phyloP scores from a whole-genome alignment of 2,113 vertebrate genomes.

The Grantiella picta region DNA sequence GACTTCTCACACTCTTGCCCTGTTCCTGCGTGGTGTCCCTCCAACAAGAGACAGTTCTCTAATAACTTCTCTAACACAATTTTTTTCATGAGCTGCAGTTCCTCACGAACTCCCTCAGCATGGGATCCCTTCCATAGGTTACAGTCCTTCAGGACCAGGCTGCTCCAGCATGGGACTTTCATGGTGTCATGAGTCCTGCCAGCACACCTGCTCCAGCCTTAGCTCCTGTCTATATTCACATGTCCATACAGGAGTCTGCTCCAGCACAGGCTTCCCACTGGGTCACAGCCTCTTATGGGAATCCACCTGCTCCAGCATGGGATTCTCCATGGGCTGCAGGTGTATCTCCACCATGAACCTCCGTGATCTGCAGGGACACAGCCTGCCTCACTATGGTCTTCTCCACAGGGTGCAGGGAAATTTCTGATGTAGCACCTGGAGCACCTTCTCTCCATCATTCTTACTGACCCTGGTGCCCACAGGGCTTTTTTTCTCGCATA shows the following conservation, averaged over 20 bases:
- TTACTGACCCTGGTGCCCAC: neutral
- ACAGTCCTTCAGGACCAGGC: neutral
- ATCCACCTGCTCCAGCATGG: neutral
- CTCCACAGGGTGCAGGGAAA: neutral
- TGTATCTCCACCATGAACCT: neutral
- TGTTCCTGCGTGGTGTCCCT: neutral
- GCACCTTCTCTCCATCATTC: neutral
- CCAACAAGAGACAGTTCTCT: neutral
- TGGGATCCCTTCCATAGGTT: neutral
- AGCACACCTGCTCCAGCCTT: neutral
- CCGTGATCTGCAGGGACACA: neutral
- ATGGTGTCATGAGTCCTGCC: neutral
- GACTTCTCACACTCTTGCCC: neutral
- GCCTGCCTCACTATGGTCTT: neutral
- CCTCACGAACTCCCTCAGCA: neutral
- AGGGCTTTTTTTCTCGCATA: neutral
- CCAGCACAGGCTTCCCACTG: neutral
- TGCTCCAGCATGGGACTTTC: neutral
- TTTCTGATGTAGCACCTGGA: neutral
- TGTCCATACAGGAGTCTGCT: neutral
- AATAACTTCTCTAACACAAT: neutral
- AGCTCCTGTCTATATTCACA: neutral
- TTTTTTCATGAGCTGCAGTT: neutral
- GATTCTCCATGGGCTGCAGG: neutral
- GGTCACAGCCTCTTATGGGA: neutral